A percentile compares a stretch with the other conserved stretches of the same genome.
These are phyloP conservation scores for Poeciliopsis occidentalis DNA, from an alignment of 2,113 vertebrate species.

Conservation along the genomic window DNA sequence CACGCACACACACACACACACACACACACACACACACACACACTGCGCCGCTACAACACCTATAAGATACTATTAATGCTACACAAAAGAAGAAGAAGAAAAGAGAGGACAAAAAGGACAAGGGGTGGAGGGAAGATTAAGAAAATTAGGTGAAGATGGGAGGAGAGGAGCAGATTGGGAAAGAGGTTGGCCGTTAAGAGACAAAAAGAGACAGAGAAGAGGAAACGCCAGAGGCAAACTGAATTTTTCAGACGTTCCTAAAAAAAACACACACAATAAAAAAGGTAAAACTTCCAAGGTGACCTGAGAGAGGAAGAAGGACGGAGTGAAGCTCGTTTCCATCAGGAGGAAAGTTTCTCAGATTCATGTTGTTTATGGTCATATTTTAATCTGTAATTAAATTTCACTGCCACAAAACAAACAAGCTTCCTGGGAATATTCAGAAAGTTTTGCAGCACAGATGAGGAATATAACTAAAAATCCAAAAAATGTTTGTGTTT, in stretches of 20 bases:
- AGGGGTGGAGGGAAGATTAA: background rate
- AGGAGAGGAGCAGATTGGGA: slow-evolving; percentile 15
- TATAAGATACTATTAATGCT: slow-evolving; percentile 17
- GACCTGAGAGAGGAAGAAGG: slow-evolving; percentile 50
- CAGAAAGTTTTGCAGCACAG: too few species aligned
- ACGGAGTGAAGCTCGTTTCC: slow-evolving; percentile 6
- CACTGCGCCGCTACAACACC: slow-evolving; percentile 8
- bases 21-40: background rate
- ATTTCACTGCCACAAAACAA: background rate
- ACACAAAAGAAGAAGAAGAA: background rate
- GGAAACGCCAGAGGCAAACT: slow-evolving; percentile 57
- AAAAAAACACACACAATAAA: slow-evolving; percentile 60
- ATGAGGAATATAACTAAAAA: too few species aligned
- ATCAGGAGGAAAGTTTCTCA: slow-evolving; percentile 18
- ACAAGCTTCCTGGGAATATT: too few species aligned
- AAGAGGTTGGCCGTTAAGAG: slow-evolving; percentile 14
- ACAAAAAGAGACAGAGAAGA: slow-evolving; percentile 20
- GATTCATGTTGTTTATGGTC: slow-evolving; percentile 28
- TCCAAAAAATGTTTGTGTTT: too few species aligned
- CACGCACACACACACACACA: too few species aligned
- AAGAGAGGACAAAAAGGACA: background rate
- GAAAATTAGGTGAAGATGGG: background rate
- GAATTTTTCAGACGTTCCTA: slow-evolving; percentile 62
- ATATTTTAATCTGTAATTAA: background rate
- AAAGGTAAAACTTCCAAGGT: slow-evolving; percentile 56